phyloP scores from a whole-genome alignment of 2,888 invertebrate genomes.

The Stegophylla sp. region DNA sequence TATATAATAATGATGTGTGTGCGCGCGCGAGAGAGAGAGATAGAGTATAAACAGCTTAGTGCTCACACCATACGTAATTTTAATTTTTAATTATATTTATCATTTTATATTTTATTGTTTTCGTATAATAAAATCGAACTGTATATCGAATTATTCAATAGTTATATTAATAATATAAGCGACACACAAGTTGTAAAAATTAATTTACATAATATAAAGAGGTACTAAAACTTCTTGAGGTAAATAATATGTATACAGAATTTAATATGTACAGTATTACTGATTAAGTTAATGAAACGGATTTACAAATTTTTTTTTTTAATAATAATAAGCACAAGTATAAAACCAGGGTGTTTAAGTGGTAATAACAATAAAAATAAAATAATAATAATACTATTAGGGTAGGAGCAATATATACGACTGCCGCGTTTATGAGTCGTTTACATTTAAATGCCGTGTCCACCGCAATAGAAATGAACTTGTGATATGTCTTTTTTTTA shows the following conservation, averaged over 20 bases:
- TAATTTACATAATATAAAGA: conserved; percentile 25
- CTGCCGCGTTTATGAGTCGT: conserved; percentile 37
- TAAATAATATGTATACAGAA: too few relatives aligned
- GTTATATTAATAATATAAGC: not conserved
- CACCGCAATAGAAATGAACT: conserved; percentile 27
- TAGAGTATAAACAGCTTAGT: conserved; percentile 34
- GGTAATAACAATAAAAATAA: conserved; percentile 51
- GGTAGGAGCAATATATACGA: conserved; percentile 14
- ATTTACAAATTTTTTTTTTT: conserved; percentile 6
- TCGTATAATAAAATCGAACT: conserved; percentile 23
- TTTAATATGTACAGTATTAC: too few relatives aligned
- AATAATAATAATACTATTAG: conserved; percentile 22
- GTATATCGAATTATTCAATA: conserved; percentile 1
- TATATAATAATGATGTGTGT: not conserved
- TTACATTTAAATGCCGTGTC: conserved; percentile 43
- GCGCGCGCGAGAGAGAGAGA: not conserved
- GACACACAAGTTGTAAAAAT: not conserved
- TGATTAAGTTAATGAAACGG: conserved; percentile 27
- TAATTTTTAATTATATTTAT: conserved; percentile 28
- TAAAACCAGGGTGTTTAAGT: conserved; percentile 46
- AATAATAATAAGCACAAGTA: conserved; percentile 25
- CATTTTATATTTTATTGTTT: conserved; percentile 35
- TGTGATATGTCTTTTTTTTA: conserved; percentile 8
- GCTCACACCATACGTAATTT: conserved; percentile 21
- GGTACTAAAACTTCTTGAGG: too few relatives aligned